Conservation (phyloP, 2,797 vertebrate genomes). For the Bucorvus abyssinicus region DNA sequence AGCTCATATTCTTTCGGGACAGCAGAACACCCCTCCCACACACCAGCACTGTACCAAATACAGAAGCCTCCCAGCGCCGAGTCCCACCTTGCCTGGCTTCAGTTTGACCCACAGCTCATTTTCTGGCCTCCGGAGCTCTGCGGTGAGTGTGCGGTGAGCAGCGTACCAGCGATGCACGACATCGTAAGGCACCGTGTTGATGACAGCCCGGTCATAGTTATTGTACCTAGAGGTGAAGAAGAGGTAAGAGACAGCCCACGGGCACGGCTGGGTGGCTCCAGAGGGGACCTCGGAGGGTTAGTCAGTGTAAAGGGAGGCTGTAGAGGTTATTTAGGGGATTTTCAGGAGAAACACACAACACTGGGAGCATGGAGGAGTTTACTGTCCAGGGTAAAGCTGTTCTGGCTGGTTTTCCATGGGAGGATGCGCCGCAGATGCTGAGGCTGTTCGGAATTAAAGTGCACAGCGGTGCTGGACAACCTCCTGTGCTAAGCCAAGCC, state of each 20-base stretch:
- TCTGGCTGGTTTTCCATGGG: neutral
- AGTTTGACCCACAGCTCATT: slow-evolving; percentile 95
- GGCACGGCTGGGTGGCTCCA: neutral
- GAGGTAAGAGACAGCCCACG: rapidly evolving
- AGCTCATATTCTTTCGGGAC: neutral
- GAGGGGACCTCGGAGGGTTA: neutral
- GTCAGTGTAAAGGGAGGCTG: neutral
- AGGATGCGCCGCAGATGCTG: neutral
- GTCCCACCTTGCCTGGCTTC: slow-evolving; percentile 87
- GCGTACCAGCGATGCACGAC: slow-evolving; percentile 85
- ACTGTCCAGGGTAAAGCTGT: no score
- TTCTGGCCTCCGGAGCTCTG: slow-evolving; percentile 84
- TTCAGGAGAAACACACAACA: neutral
- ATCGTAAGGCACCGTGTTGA: slow-evolving; percentile 86
- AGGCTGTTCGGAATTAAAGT: rapidly evolving
- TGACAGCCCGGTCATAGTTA: slow-evolving; percentile 90
- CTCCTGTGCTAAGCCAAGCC: neutral
- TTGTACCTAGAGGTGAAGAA: slow-evolving; percentile 83
- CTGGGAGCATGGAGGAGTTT: neutral
- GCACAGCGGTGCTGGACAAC: neutral
- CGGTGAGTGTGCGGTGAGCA: slow-evolving; percentile 85
- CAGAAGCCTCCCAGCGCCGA: neutral
- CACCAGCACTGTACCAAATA: neutral
- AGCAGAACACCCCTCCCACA: rapidly evolving
- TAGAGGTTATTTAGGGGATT: neutral